phyloP scores from a whole-genome alignment of 2,888 invertebrate genomes.

The Phalera bucephala region DNA sequence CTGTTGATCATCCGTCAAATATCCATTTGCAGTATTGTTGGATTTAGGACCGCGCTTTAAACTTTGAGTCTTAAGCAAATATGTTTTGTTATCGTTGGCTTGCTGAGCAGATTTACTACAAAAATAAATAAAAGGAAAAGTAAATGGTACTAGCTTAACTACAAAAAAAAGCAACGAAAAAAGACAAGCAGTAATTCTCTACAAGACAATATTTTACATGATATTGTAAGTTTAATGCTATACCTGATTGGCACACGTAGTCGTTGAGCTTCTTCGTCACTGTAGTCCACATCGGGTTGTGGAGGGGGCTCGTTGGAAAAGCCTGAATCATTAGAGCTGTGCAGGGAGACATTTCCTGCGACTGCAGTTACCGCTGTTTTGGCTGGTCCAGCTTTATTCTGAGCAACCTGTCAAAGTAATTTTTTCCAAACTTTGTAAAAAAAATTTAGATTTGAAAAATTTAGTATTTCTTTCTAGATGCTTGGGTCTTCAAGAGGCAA shows the following conservation, averaged over 20 bases:
- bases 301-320: conserved; percentile 95
- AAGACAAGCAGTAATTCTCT: conserved; percentile 32
- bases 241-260: conserved; percentile 86
- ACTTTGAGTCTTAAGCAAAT: conserved; percentile 76
- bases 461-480: too few species aligned
- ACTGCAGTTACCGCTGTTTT: conserved; percentile 74
- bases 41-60: conserved; percentile 66
- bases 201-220: not conserved
- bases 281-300: conserved; percentile 95
- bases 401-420: conserved; percentile 50
- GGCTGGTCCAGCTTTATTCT: conserved; percentile 73
- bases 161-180: conserved; percentile 46
- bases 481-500: too few species aligned
- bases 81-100: conserved; percentile 62
- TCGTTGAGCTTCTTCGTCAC: conserved; percentile 91
- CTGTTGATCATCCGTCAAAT: conserved; percentile 82
- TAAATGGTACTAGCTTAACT: conserved; percentile 46
- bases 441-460: too few species aligned
- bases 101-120: conserved; percentile 73
- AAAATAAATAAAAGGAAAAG: conserved; percentile 52
- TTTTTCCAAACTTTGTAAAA: too few species aligned
- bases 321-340: conserved; percentile 96
- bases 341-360: conserved; percentile 90
- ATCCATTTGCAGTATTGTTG: conserved; percentile 65
- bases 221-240: conserved; percentile 24